phyloP scores from a whole-genome alignment of 2,113 vertebrate species.

The Archocentrus centrarchus region DNA sequence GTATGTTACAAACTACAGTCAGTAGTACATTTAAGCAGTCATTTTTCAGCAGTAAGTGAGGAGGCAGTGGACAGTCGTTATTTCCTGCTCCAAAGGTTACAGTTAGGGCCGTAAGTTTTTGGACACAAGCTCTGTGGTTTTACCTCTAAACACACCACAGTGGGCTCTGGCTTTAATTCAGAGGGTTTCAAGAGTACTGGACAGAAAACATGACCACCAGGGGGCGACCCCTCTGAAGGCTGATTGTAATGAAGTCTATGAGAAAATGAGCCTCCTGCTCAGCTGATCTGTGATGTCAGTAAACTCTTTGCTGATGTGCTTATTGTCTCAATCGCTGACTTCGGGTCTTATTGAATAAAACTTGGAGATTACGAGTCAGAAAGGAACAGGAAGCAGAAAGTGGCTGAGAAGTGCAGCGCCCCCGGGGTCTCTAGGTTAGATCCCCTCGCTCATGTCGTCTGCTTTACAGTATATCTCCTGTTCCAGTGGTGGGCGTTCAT shows the following conservation, averaged over 20 bases:
- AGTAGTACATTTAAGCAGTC: conserved; percentile 1
- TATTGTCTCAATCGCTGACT: not conserved
- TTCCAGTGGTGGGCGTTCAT: too few species aligned
- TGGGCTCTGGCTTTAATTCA: not conserved
- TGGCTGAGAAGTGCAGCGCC: too few species aligned
- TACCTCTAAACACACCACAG: not conserved
- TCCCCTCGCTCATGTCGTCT: not conserved
- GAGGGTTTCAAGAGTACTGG: not conserved
- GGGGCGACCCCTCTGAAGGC: not conserved
- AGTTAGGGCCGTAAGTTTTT: not conserved
- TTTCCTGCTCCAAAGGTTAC: not conserved
- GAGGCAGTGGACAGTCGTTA: not conserved
- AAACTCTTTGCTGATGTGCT: not conserved
- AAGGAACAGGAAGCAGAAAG: too few species aligned
- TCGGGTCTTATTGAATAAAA: not conserved
- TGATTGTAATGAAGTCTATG: not conserved
- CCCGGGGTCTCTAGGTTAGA: too few species aligned
- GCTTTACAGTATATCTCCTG: too few species aligned
- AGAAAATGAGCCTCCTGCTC: not conserved
- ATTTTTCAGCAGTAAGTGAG: not conserved
- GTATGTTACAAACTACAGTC: not conserved
- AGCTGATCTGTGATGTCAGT: not conserved
- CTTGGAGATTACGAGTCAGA: not conserved
- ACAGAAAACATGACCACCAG: not conserved
- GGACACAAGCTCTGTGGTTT: not conserved